These are phyloP conservation scores for Trialeurodes vaporariorum DNA, from an alignment of 1,140 invertebrate species.

Conservation along the genomic window DNA sequence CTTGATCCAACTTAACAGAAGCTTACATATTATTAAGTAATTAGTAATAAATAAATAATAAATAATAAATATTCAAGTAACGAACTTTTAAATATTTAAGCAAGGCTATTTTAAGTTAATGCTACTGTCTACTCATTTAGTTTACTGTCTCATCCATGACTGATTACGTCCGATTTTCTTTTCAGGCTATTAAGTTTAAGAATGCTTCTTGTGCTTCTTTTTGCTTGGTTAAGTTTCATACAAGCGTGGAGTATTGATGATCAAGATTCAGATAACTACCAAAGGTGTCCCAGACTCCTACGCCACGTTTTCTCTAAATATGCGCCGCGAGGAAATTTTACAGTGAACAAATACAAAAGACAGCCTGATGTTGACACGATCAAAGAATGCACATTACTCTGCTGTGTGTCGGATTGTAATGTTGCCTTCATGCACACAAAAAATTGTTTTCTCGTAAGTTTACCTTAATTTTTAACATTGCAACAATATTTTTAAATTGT, in stretches of 20 bases:
- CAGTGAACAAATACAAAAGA: neutral
- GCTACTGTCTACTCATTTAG: too few species aligned
- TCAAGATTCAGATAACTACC: neutral
- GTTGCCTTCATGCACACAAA: conserved; percentile 62
- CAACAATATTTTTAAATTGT: too few species aligned
- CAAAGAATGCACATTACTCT: conserved; percentile 54
- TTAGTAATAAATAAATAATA: too few species aligned
- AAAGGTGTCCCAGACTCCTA: neutral
- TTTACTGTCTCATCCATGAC: too few species aligned
- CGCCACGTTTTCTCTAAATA: neutral
- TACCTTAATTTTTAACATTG: too few species aligned
- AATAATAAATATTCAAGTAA: too few species aligned
- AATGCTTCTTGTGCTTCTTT: neutral
- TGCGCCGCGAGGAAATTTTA: neutral
- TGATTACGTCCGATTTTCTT: too few species aligned
- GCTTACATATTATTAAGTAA: too few species aligned
- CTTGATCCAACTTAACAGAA: too few species aligned
- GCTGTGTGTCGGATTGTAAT: conserved; percentile 61
- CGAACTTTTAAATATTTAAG: too few species aligned
- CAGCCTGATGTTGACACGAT: conserved; percentile 29
- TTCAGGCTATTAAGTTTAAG: too few species aligned
- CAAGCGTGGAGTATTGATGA: neutral
- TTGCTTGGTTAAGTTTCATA: neutral
- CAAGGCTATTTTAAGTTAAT: too few species aligned
- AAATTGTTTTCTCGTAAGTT: conserved; percentile 58